phyloP scores from a whole-genome alignment of 2,888 invertebrate species.

The Heliconius sara region DNA sequence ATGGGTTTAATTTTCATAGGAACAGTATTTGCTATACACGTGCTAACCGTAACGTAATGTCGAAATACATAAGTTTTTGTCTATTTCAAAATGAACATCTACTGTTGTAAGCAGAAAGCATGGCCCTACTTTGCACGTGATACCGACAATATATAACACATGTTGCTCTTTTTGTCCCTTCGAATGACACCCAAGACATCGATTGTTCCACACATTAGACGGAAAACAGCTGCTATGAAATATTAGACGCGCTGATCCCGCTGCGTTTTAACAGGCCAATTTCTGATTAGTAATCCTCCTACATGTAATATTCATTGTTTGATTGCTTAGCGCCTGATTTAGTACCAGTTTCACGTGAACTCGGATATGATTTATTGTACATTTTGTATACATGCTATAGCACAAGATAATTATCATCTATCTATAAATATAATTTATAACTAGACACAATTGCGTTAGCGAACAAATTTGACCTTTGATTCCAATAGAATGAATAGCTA shows the following conservation, averaged over 20 bases:
- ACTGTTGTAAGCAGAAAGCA: slow-evolving; percentile 57
- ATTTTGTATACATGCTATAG: slow-evolving; percentile 60
- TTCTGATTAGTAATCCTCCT: slow-evolving; percentile 59
- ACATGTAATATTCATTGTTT: slow-evolving; percentile 71
- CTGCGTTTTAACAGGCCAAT: slow-evolving; percentile 64
- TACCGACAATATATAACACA: slow-evolving; percentile 59
- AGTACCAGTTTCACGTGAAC: slow-evolving; percentile 67
- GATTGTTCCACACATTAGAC: slow-evolving; percentile 68
- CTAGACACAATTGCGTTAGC: slow-evolving; percentile 49
- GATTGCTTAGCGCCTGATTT: slow-evolving; percentile 74
- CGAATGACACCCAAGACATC: slow-evolving; percentile 70
- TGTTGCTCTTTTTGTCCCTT: slow-evolving; percentile 69
- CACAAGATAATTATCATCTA: slow-evolving; percentile 48
- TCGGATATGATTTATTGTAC: slow-evolving; percentile 68
- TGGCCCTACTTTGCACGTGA: slow-evolving; percentile 68
- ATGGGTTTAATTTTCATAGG: slow-evolving; percentile 23
- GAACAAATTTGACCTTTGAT: slow-evolving; percentile 61
- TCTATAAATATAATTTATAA: slow-evolving; percentile 67
- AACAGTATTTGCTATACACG: slow-evolving; percentile 14
- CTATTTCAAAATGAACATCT: slow-evolving; percentile 32
- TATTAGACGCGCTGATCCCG: slow-evolving; percentile 61
- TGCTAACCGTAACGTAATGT: slow-evolving; percentile 24
- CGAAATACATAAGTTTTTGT: slow-evolving; percentile 36
- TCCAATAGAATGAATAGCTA: slow-evolving; percentile 35
- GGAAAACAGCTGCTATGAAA: slow-evolving; percentile 66